These are phyloP conservation scores for Sinodicranocentrus sp. DNA, from an alignment of 2,888 invertebrate genomes.

Conservation along the genomic window DNA sequence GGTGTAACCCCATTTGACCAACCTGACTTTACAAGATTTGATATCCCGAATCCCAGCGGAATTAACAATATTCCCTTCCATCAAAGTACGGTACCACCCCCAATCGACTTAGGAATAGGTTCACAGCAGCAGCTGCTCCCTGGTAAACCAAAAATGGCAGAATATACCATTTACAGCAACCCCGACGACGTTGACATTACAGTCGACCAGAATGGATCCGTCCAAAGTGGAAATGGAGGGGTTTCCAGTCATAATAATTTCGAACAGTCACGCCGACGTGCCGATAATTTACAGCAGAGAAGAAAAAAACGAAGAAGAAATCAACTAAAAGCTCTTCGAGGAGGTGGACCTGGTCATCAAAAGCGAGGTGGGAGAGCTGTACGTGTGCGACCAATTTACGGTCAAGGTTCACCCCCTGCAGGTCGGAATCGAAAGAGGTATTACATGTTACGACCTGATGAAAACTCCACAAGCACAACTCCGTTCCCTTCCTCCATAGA, in stretches of 20 bases:
- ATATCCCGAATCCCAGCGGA: not conserved
- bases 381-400: constrained; percentile 7
- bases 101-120: too few relatives aligned
- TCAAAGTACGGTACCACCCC: not conserved
- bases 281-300: constrained; percentile 1
- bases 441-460: constrained; percentile 25
- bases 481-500: not conserved
- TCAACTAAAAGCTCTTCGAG: not conserved
- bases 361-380: constrained; percentile 34
- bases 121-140: not conserved
- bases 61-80: not conserved
- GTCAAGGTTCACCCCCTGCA: constrained; percentile 17
- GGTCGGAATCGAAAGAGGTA: too few relatives aligned
- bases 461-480: not conserved
- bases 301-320: constrained; percentile 29
- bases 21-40: constrained; percentile 36
- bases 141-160: not conserved
- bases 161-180: constrained; percentile 61
- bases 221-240: not conserved
- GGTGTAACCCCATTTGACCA: constrained; percentile 25
- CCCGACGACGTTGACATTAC: constrained; percentile 62
- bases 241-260: not conserved
- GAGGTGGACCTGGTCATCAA: not conserved
- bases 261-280: not conserved
- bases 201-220: constrained; percentile 15